Percentiles rank a stretch among this genome's conserved stretches.
phyloP scores from a whole-genome alignment of 2,113 vertebrate genomes.

The Tonatia bakeri region DNA sequence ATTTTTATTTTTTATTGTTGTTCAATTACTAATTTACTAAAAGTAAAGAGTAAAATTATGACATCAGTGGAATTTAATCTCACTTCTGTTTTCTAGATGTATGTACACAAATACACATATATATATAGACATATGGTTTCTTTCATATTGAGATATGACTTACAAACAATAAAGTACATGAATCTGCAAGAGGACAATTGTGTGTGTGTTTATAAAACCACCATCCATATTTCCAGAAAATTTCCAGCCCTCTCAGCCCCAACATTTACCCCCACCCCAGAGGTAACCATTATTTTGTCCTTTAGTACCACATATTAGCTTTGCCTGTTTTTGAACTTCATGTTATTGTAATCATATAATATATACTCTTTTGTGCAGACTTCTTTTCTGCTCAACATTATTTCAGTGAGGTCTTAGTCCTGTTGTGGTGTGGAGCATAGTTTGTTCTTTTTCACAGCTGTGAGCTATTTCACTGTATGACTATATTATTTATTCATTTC shows the following conservation, averaged over 20 bases:
- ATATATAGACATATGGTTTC: neutral
- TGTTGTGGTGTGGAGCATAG: neutral
- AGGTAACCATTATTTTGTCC: neutral
- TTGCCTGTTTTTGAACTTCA: neutral
- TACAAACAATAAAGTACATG: neutral
- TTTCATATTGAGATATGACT: neutral
- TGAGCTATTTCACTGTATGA: neutral
- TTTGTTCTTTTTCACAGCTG: neutral
- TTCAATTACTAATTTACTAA: neutral
- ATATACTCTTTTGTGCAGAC: neutral
- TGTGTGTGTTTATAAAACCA: neutral
- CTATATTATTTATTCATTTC: neutral
- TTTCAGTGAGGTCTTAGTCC: neutral
- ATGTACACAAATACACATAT: neutral
- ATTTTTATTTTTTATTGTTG: too few relatives aligned
- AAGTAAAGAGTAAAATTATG: neutral
- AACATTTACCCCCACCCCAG: too few relatives aligned
- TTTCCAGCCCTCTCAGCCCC: neutral
- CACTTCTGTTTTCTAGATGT: neutral
- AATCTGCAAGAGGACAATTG: neutral
- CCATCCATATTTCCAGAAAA: neutral
- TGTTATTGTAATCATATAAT: neutral
- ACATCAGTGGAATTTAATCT: neutral
- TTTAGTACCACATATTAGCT: neutral
- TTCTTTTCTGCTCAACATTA: neutral